Evolutionary conservation across 1,140 invertebrate species (phyloP).

Genomic region (Drosophila lowei): DNA sequence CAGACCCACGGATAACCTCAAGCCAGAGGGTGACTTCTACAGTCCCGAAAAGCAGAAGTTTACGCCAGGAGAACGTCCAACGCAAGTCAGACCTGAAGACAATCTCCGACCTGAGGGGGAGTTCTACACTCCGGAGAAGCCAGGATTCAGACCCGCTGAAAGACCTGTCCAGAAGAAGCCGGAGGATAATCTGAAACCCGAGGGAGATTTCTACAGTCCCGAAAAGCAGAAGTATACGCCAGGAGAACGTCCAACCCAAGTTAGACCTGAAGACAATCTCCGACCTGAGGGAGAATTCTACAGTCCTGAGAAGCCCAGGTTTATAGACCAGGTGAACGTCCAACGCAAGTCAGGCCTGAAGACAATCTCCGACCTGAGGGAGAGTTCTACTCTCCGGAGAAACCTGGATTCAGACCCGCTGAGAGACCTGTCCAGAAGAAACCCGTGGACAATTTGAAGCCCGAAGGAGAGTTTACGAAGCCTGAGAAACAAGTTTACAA

Average conservation of each 20-base stretch:
- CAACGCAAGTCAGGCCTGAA: conserved; percentile 83
- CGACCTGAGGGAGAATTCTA: conserved; percentile 86
- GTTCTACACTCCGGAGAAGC: too few species aligned
- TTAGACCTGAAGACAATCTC: conserved; percentile 76
- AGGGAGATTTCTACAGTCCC: too few species aligned
- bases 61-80: conserved; percentile 84
- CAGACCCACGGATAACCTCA: conserved; percentile 54
- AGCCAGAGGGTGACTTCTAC: conserved; percentile 49
- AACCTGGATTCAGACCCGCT: conserved; percentile 83
- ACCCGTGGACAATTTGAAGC: conserved; percentile 85
- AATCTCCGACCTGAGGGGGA: conserved; percentile 80
- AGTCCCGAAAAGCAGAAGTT: conserved; percentile 83
- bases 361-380: conserved; percentile 86
- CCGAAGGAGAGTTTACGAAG: conserved; percentile 85
- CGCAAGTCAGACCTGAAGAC: conserved; percentile 79
- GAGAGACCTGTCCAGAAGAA: conserved; percentile 85
- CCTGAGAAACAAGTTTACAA: conserved; percentile 83
- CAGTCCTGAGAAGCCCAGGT: conserved; percentile 83
- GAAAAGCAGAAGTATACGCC: too few species aligned
- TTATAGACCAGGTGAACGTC: conserved; percentile 83
- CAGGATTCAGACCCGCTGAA: too few species aligned
- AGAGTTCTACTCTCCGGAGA: conserved; percentile 85
- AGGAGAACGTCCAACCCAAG: conserved; percentile 61
- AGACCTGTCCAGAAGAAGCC: too few species aligned
- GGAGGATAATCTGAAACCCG: too few species aligned